Evolutionary conservation across 2,113 vertebrate genomes (phyloP).

Genomic region (Pelvicachromis taeniatus): DNA sequence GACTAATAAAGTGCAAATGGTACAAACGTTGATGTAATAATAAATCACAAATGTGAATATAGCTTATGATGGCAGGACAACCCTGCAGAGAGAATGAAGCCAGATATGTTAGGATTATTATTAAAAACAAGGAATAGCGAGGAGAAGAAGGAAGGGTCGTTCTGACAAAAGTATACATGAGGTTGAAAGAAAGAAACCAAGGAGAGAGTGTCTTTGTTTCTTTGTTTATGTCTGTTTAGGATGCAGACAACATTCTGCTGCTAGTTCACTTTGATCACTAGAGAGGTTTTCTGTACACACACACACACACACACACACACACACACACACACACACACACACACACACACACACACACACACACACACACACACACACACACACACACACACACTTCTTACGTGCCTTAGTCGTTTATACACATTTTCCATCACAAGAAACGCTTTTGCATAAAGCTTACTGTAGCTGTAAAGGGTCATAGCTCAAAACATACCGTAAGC

Average conservation of each 20-base stretch:
- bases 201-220: neutral
- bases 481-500: neutral
- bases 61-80: neutral
- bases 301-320: neutral
- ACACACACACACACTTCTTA: neutral
- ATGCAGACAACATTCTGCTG: neutral
- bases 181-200: neutral
- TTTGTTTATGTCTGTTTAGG: neutral
- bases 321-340: neutral
- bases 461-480: neutral
- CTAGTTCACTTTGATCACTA: neutral
- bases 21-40: conserved; percentile 14
- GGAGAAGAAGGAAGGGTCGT: neutral
- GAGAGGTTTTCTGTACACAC: neutral
- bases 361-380: neutral
- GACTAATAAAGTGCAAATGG: conserved; percentile 11
- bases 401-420: neutral
- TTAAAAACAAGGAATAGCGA: neutral
- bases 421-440: neutral
- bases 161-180: neutral
- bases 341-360: neutral
- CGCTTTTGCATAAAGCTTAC: neutral
- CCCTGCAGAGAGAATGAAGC: neutral
- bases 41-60: neutral
- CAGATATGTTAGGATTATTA: neutral